phyloP scores from a whole-genome alignment of 2,113 vertebrate species.

The Haplotaxodon microlepis region DNA sequence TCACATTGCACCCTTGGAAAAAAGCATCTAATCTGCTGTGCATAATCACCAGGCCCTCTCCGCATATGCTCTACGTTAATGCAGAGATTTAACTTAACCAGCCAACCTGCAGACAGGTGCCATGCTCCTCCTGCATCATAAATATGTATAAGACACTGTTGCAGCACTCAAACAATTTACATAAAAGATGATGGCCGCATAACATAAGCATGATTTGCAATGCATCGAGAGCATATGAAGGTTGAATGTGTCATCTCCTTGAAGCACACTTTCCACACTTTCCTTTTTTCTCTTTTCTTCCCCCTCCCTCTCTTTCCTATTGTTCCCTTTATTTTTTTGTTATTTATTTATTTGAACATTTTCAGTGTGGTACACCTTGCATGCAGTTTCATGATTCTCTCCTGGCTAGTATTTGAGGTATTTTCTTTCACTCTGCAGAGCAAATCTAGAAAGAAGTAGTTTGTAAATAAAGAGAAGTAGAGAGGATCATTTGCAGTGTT shows the following conservation, averaged over 20 bases:
- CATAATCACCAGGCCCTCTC: constrained; percentile 29
- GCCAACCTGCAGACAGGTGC: constrained; percentile 51
- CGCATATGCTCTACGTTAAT: constrained; percentile 51
- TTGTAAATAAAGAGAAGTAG: constrained; percentile 35
- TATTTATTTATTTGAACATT: not conserved
- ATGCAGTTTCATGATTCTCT: not conserved
- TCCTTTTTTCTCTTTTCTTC: not conserved
- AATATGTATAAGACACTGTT: constrained; percentile 56
- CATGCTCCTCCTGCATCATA: constrained; percentile 33
- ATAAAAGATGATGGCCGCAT: constrained; percentile 58
- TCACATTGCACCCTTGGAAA: not conserved
- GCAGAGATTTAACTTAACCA: constrained; percentile 28
- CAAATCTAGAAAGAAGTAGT: constrained; percentile 19
- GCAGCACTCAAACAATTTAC: constrained; percentile 53
- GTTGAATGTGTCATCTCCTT: constrained; percentile 13
- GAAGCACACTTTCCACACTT: not conserved
- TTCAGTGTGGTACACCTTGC: not conserved
- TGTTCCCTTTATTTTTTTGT: not conserved
- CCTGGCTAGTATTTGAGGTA: not conserved
- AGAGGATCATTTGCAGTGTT: constrained; percentile 20
- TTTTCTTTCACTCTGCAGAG: not conserved
- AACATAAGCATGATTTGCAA: constrained; percentile 51
- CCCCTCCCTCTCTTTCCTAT: not conserved
- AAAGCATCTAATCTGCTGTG: constrained; percentile 12
- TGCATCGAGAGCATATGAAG: constrained; percentile 38